Conservation (phyloP, 2,888 invertebrate genomes). For the Rhingia rostrata region DNA sequence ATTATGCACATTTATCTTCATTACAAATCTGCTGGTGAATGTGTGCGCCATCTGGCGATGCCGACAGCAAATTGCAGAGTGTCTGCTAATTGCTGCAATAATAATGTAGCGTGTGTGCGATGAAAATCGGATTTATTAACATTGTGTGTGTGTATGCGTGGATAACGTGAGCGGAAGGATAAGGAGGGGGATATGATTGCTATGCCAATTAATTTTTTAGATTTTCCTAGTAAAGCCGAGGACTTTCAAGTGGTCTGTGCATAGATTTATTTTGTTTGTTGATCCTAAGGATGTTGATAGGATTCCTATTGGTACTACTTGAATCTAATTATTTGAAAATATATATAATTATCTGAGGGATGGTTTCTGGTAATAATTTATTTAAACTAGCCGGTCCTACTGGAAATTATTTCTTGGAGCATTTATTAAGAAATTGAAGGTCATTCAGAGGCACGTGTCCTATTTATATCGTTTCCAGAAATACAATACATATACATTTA, state of each 20-base stretch:
- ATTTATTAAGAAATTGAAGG: too few relatives aligned
- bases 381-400: too few relatives aligned
- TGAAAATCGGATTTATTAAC: slow-evolving; percentile 67
- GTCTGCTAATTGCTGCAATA: slow-evolving; percentile 69
- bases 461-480: too few relatives aligned
- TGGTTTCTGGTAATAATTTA: too few relatives aligned
- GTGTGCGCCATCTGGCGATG: slow-evolving; percentile 65
- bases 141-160: not conserved
- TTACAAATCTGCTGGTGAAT: slow-evolving; percentile 57
- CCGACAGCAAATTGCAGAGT: slow-evolving; percentile 65
- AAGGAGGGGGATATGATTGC: not conserved
- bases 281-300: not conserved
- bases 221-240: slow-evolving; percentile 36
- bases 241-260: slow-evolving; percentile 30
- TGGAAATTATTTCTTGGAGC: too few relatives aligned
- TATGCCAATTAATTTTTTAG: slow-evolving; percentile 57
- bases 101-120: slow-evolving; percentile 69
- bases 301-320: not conserved
- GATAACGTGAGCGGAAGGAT: not conserved
- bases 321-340: not conserved
- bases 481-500: too few relatives aligned
- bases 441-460: too few relatives aligned
- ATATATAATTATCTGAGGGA: too few relatives aligned
- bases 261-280: slow-evolving; percentile 39
- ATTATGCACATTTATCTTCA: slow-evolving; percentile 74